Base-by-base conservation (phyloP, 2,888 invertebrate genomes). In the Cataglyphis rosenhaueri region DNA sequence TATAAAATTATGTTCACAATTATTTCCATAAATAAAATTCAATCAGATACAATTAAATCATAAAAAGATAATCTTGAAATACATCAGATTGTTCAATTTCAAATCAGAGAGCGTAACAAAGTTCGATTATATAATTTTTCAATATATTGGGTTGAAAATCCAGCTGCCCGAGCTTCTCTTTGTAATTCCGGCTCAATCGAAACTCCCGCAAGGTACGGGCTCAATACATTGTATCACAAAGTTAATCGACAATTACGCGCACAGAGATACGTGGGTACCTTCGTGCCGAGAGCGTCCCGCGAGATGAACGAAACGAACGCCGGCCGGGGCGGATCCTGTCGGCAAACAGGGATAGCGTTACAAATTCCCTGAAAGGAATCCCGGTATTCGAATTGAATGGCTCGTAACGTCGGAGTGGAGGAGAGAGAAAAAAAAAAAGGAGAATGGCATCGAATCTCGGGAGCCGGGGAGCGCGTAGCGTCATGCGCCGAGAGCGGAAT, bases 321-420 rank as follows among this genome's bases (percentile, higher is more conserved):
- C 48, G 21, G 71, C 32, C 71, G 82, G 84, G 82, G 89, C 89
- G 84, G 88, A 84, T 89, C 88, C 85, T 87, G 90, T 89, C 88
- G 89, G 91, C 89, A 91, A 92, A 91, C 92, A 92, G 73, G 94
- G 91, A 92, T 93, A 93, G 92, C 93, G 91, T 94, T 94, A 94
- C 93, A 91, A 92, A 92, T 92, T 92, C 89, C 85, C 88, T 90
- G 87, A 92, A 92, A 91, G 88, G 85, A 85, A 85, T 86, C 89
- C 83, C 79, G 79, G 66, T 84, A 90, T 91, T 89, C 84, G 89
- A 88, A 88, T 87, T 92, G 91, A 92, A 93, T 91, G 88, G 89
- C 84, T 66, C 79, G 84, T 25, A 65, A 64, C n/a, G 32, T 59
- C 35, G 15, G 74, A 84, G 71, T n/a, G 48, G 18, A 52, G 8